Conservation (phyloP, 1,140 invertebrate genomes). For the Trichonephila inaurata region DNA sequence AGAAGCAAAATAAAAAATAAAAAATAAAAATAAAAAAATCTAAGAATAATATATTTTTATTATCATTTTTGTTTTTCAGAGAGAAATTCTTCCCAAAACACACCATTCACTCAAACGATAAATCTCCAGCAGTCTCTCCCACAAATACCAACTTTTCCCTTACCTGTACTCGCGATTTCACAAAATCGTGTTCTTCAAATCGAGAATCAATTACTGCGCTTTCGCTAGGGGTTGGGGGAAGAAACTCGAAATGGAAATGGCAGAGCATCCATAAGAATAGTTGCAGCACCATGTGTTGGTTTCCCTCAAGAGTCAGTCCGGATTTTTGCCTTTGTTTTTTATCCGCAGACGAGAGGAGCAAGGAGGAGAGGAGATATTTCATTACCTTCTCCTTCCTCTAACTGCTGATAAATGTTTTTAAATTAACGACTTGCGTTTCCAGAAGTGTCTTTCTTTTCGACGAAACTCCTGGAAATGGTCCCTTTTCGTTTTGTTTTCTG, state of each 20-base stretch:
- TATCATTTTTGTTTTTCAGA: too few species aligned
- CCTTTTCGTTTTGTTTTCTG: constrained; percentile 7
- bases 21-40: too few species aligned
- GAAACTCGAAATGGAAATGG: neutral
- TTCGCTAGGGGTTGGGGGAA: neutral
- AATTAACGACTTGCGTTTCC: constrained; percentile 61
- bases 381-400: constrained; percentile 71
- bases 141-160: constrained; percentile 32
- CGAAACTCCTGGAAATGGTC: constrained; percentile 20
- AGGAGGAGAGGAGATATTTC: constrained; percentile 58
- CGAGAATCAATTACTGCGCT: constrained; percentile 74
- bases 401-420: constrained; percentile 76
- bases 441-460: constrained; percentile 57
- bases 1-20: too few species aligned
- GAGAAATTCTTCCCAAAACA: neutral
- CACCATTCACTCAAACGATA: constrained; percentile 52
- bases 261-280: constrained; percentile 2
- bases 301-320: constrained; percentile 73
- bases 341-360: neutral
- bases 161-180: constrained; percentile 51
- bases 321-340: constrained; percentile 55
- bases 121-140: constrained; percentile 34
- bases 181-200: constrained; percentile 72
- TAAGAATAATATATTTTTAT: too few species aligned
- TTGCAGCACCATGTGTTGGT: constrained; percentile 68